phyloP scores from a whole-genome alignment of 2,113 vertebrate species.

The Syngnathus typhle region DNA sequence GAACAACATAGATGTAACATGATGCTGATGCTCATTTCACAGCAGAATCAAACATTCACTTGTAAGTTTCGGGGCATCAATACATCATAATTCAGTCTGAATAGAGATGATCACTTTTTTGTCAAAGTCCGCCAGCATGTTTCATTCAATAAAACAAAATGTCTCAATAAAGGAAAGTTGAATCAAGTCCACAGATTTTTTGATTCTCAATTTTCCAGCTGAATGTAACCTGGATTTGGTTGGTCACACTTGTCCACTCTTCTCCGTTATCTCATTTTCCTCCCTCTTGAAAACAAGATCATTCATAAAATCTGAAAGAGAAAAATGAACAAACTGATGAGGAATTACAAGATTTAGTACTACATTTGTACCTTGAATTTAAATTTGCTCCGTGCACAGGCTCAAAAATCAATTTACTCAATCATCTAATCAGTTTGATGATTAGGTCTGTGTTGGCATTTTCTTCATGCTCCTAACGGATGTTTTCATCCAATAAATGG shows the following conservation, averaged over 20 bases:
- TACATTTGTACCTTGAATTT: background rate
- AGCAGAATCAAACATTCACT: background rate
- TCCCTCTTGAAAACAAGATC: constrained; percentile 1
- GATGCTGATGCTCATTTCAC: background rate
- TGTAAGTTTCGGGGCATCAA: background rate
- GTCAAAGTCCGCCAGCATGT: background rate
- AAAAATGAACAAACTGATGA: background rate
- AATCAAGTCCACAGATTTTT: background rate
- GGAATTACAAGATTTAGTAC: background rate
- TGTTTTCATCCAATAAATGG: no score
- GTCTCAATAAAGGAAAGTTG: background rate
- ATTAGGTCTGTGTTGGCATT: no score
- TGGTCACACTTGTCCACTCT: background rate
- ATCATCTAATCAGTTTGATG: background rate
- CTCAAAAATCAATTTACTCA: background rate
- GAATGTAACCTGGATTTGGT: background rate
- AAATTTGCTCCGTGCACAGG: background rate
- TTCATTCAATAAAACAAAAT: background rate
- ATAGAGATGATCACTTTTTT: background rate
- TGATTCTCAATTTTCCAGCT: background rate
- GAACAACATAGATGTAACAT: background rate
- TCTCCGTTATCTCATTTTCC: constrained; percentile 2
- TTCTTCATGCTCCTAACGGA: no score
- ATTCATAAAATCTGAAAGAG: background rate
- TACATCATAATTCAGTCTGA: background rate